Percentiles rank a stretch among this genome's conserved stretches.
phyloP scores from a whole-genome alignment of 2,888 invertebrate species.

The Rhyacophila evoluta region DNA sequence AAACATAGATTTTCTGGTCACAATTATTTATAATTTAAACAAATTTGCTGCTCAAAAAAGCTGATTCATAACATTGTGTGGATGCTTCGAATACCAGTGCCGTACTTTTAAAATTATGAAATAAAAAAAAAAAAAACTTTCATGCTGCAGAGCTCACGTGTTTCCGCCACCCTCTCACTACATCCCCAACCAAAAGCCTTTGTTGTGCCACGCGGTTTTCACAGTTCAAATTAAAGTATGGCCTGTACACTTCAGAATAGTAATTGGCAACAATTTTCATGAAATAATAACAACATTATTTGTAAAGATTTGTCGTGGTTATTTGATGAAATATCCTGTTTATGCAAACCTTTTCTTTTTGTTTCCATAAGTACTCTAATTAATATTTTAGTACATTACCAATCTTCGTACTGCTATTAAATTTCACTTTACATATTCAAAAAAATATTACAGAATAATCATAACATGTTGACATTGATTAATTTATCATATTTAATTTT shows the following conservation, averaged over 20 bases:
- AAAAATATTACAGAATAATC: too few relatives aligned
- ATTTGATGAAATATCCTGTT: too few relatives aligned
- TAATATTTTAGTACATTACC: too few relatives aligned
- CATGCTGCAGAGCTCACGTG: slow-evolving; percentile 22
- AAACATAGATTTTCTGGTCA: too few relatives aligned
- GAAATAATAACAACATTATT: not conserved
- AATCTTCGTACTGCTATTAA: too few relatives aligned
- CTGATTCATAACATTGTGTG: slow-evolving; percentile 14
- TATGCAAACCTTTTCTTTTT: too few relatives aligned
- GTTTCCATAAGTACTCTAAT: too few relatives aligned
- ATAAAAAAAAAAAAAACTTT: slow-evolving; percentile 1
- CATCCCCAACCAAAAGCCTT: slow-evolving; percentile 18
- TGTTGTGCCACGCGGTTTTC: slow-evolving; percentile 44
- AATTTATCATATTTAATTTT: too few relatives aligned
- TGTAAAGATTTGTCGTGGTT: too few relatives aligned
- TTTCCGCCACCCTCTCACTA: not conserved
- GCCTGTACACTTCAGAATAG: slow-evolving; percentile 4
- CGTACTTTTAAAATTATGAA: slow-evolving; percentile 6
- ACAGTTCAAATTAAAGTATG: slow-evolving; percentile 44
- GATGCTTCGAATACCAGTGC: slow-evolving; percentile 18
- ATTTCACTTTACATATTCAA: too few relatives aligned
- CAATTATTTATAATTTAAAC: not conserved
- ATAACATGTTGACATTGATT: too few relatives aligned
- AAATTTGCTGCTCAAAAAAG: not conserved
- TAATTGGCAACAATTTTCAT: slow-evolving; percentile 20